A percentile compares a stretch with the other conserved stretches of the same genome.
Conservation (phyloP, 2,113 vertebrate species). For the Hypomesus transpacificus region DNA sequence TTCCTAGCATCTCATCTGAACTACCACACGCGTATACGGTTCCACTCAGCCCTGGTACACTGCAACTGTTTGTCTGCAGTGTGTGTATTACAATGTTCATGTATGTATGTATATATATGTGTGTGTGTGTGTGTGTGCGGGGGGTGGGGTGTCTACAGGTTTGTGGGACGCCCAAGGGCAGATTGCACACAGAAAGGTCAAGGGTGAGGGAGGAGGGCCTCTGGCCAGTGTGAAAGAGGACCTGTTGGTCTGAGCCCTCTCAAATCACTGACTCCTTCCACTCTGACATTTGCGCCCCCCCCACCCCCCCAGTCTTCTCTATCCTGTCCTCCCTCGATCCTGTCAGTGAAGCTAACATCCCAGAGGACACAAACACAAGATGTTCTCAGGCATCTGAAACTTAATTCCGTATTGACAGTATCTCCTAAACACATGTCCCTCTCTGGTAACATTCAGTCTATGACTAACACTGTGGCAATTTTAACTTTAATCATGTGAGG, state of each 20-base stretch:
- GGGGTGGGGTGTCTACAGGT: not conserved
- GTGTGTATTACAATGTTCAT: slow-evolving; percentile 19
- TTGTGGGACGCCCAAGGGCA: slow-evolving; percentile 41
- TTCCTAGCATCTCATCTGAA: slow-evolving; percentile 46
- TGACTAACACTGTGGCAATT: no score
- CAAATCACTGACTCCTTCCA: slow-evolving; percentile 44
- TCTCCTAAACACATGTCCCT: no score
- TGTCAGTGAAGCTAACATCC: no score
- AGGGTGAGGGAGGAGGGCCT: slow-evolving; percentile 59
- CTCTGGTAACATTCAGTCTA: no score
- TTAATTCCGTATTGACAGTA: no score
- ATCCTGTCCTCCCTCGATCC: slow-evolving; percentile 3
- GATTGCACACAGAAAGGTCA: slow-evolving; percentile 68
- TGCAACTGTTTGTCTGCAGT: not conserved
- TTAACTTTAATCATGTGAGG: slow-evolving; percentile 13
- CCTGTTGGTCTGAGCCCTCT: slow-evolving; percentile 50
- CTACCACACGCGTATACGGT: slow-evolving; percentile 18
- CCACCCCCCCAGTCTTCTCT: not conserved
- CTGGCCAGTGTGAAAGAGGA: slow-evolving; percentile 63
- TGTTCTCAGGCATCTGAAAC: no score
- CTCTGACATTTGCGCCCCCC: slow-evolving; percentile 38
- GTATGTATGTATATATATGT: slow-evolving; percentile 23
- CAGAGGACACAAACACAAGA: no score
- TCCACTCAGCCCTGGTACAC: not conserved
- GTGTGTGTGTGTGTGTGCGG: slow-evolving; percentile 3